phyloP scores from a whole-genome alignment of 2,113 vertebrate genomes.

The Uria lomvia region DNA sequence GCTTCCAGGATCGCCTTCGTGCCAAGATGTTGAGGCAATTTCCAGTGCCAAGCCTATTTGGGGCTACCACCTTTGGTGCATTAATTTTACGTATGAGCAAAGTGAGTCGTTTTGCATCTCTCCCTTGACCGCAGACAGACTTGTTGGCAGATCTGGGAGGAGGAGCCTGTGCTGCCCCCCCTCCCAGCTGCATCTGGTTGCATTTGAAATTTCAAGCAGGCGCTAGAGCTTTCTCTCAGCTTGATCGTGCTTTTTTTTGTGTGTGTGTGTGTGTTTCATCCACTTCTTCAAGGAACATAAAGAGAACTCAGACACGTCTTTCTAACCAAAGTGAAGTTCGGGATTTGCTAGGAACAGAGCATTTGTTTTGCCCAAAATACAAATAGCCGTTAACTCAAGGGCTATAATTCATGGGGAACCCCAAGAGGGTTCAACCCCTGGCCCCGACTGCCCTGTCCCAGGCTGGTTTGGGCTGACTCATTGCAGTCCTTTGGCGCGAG shows the following conservation, averaged over 20 bases:
- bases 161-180: neutral
- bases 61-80: conserved; percentile 3
- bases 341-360: neutral
- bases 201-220: neutral
- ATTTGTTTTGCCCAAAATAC: neutral
- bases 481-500: neutral
- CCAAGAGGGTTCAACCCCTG: neutral
- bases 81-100: conserved; percentile 22
- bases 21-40: neutral
- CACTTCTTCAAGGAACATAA: neutral
- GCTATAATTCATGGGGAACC: neutral
- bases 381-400: neutral
- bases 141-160: neutral
- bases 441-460: neutral
- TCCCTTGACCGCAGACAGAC: neutral
- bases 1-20: neutral
- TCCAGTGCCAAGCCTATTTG: neutral
- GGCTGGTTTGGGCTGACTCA: neutral
- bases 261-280: neutral
- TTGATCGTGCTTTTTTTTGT: neutral
- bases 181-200: neutral
- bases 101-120: neutral
- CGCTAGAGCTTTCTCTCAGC: neutral
- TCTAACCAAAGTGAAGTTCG: neutral
- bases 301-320: neutral